Evolutionary conservation across 2,888 invertebrate genomes (phyloP).

Genomic region (Cephus spinipes): DNA sequence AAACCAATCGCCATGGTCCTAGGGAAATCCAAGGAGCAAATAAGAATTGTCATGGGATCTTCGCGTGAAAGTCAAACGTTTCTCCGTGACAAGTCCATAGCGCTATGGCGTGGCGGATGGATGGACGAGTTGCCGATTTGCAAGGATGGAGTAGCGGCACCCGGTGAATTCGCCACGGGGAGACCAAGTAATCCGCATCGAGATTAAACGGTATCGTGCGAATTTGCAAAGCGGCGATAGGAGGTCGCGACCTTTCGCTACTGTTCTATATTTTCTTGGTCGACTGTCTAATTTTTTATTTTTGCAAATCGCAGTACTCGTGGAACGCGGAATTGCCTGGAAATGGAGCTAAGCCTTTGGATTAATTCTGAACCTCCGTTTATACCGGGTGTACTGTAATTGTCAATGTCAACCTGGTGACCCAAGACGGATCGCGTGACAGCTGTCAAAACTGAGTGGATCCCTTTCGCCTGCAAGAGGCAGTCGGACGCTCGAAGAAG

Average conservation of each 20-base stretch:
- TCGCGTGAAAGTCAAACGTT: background rate
- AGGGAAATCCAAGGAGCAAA: background rate
- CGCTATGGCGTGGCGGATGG: background rate
- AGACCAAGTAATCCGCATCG: background rate
- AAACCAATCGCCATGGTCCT: background rate
- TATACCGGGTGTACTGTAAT: background rate
- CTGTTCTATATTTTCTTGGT: background rate
- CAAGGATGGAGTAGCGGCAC: background rate
- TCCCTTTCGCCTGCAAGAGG: background rate
- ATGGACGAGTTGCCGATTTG: background rate
- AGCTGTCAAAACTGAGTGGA: background rate
- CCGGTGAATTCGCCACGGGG: background rate
- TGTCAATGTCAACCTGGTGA: background rate
- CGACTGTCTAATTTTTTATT: background rate
- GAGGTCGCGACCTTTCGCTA: background rate
- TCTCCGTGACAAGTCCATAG: background rate
- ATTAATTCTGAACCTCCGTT: background rate
- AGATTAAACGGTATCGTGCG: background rate
- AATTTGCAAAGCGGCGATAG: background rate
- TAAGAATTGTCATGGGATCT: background rate
- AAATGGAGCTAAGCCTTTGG: background rate
- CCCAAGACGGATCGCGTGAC: background rate
- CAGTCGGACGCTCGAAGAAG: background rate
- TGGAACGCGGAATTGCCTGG: background rate
- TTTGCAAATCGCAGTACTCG: background rate